phyloP scores from a whole-genome alignment of 2,797 vertebrate species.

The Erpetoichthys calabaricus region DNA sequence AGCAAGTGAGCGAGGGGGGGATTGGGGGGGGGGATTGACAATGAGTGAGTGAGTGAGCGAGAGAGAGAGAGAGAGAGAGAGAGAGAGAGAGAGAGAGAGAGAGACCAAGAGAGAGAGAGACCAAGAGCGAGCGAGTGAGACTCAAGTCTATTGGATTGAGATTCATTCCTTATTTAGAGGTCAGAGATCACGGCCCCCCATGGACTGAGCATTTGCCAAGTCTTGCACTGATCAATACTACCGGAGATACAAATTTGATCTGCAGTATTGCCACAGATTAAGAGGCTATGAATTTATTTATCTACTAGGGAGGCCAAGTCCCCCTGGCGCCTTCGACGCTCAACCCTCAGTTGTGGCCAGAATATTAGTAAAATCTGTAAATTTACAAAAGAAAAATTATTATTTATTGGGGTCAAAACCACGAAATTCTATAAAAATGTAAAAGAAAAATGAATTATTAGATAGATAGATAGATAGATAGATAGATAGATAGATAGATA shows the following conservation, averaged over 20 bases:
- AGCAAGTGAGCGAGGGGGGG: no score
- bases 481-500: no score
- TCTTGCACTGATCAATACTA: slow-evolving; percentile 80
- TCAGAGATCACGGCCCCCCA: slow-evolving; percentile 71
- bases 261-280: slow-evolving; percentile 57
- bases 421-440: no score
- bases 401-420: not conserved
- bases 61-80: slow-evolving; percentile 12
- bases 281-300: slow-evolving; percentile 62
- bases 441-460: no score
- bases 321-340: no score
- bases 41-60: no score
- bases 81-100: slow-evolving; percentile 39
- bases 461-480: no score
- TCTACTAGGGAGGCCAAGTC: no score
- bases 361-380: no score
- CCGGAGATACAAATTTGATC: slow-evolving; percentile 49
- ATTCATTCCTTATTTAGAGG: slow-evolving; percentile 98
- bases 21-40: slow-evolving; percentile 7
- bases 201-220: slow-evolving; percentile 56
- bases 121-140: slow-evolving; percentile 38
- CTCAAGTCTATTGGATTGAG: slow-evolving; percentile 94
- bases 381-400: no score
- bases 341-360: no score
- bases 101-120: slow-evolving; percentile 20